A percentile compares a stretch with the other conserved stretches of the same genome.
Conservation (phyloP, 2,888 invertebrate genomes). For the Sipunculus nudus region DNA sequence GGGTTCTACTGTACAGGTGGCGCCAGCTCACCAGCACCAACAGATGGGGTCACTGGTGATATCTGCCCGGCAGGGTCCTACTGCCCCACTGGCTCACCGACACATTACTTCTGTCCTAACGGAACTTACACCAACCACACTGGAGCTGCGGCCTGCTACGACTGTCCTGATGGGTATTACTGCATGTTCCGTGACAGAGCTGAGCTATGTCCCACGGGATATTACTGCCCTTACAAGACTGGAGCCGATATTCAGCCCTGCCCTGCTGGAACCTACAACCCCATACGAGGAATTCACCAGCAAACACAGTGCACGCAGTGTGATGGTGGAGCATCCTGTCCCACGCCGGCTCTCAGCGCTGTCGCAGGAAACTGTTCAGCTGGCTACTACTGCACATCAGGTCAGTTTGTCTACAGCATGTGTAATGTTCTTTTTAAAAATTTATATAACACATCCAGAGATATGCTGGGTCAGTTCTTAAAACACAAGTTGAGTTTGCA, state of each 20-base stretch:
- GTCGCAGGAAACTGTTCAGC: slow-evolving; percentile 52
- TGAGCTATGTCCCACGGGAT: slow-evolving; percentile 53
- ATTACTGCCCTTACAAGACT: slow-evolving; percentile 58
- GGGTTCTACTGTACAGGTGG: slow-evolving; percentile 58
- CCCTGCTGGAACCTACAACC: slow-evolving; percentile 61
- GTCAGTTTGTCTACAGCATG: slow-evolving; percentile 20
- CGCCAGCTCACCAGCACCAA: slow-evolving; percentile 49
- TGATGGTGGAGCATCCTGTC: slow-evolving; percentile 60
- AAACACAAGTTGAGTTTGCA: no score
- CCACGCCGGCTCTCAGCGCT: slow-evolving; percentile 43
- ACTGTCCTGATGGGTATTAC: slow-evolving; percentile 59
- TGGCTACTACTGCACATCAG: slow-evolving; percentile 58
- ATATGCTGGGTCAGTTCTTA: no score
- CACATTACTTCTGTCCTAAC: slow-evolving; percentile 56
- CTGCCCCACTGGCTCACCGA: slow-evolving; percentile 58
- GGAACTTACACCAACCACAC: slow-evolving; percentile 63
- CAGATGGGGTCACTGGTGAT: slow-evolving; percentile 55
- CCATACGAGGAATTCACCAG: slow-evolving; percentile 44
- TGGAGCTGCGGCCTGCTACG: slow-evolving; percentile 55
- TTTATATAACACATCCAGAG: no score
- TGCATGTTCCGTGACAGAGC: slow-evolving; percentile 57
- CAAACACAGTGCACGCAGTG: slow-evolving; percentile 58
- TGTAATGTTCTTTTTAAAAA: neutral
- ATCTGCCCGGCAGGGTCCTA: slow-evolving; percentile 38
- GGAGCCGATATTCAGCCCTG: slow-evolving; percentile 60